These are phyloP conservation scores for Sacculina carcini DNA, from an alignment of 2,888 invertebrate species.

Conservation along the genomic window DNA sequence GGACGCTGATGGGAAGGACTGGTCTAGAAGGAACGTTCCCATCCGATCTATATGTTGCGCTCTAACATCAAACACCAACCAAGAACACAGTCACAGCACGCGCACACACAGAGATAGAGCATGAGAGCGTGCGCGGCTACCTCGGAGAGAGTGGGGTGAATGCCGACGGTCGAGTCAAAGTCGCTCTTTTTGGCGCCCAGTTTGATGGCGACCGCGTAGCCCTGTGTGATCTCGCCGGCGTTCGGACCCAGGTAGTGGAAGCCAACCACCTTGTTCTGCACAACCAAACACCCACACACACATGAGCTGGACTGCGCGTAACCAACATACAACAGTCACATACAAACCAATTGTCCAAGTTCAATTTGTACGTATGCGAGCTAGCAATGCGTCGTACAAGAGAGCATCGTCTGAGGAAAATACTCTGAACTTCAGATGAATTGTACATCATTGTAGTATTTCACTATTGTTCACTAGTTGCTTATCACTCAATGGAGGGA, in stretches of 20 bases:
- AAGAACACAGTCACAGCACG: not conserved
- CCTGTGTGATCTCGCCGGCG: constrained; percentile 34
- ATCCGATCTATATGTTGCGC: not conserved
- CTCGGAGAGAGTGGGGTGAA: constrained; percentile 34
- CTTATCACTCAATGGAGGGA: too few relatives aligned
- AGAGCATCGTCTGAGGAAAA: too few relatives aligned
- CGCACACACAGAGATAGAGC: not conserved
- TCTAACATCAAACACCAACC: not conserved
- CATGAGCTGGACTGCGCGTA: not conserved
- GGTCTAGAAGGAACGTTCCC: not conserved
- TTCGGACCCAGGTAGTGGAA: constrained; percentile 30
- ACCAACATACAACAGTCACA: not conserved
- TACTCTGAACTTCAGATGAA: too few relatives aligned
- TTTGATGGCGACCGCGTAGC: constrained; percentile 29
- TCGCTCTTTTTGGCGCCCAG: constrained; percentile 27
- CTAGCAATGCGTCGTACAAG: not conserved
- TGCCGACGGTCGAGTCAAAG: constrained; percentile 29
- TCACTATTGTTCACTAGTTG: too few relatives aligned
- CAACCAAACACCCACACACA: not conserved
- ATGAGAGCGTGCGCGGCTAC: constrained; percentile 16
- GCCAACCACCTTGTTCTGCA: constrained; percentile 25
- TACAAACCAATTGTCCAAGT: not conserved
- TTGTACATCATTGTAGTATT: too few relatives aligned
- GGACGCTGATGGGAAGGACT: not conserved
- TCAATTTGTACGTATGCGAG: too few relatives aligned